Conservation (phyloP, 2,113 vertebrate species). For the Mastomys natalensis region DNA sequence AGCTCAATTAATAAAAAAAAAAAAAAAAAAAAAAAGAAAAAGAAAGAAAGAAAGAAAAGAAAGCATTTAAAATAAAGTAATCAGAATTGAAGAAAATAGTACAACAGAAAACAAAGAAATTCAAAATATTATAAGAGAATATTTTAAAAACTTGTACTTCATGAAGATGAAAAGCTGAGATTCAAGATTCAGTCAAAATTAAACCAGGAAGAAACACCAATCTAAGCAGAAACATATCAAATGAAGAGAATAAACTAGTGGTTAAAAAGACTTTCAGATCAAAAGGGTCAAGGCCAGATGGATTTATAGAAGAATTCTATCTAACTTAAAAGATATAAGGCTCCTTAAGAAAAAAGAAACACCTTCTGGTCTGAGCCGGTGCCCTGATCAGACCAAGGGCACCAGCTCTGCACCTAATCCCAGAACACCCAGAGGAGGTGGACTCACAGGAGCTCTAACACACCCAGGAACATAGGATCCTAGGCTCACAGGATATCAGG, state of each 20-base stretch:
- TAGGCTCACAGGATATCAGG: too few species aligned
- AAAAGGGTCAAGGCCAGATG: neutral
- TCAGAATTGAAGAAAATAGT: neutral
- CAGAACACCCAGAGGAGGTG: too few species aligned
- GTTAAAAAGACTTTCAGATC: neutral
- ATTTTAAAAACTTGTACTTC: neutral
- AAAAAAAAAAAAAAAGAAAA: neutral
- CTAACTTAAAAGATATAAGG: neutral
- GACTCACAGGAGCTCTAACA: too few species aligned
- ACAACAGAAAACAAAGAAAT: neutral
- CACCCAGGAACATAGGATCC: too few species aligned
- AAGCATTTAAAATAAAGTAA: neutral
- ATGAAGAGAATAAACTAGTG: neutral
- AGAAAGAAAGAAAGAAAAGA: too few species aligned
- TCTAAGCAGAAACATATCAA: neutral
- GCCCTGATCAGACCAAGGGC: too few species aligned
- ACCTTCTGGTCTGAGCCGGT: too few species aligned
- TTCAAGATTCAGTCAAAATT: neutral
- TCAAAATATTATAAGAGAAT: neutral
- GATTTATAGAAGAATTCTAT: neutral
- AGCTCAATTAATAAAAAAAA: neutral
- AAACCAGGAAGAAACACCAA: neutral
- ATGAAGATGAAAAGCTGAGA: neutral
- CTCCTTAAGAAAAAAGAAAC: too few species aligned
- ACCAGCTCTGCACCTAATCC: too few species aligned